Conservation (phyloP, 1,140 invertebrate genomes). For the Thalassaphorura encarpata region DNA sequence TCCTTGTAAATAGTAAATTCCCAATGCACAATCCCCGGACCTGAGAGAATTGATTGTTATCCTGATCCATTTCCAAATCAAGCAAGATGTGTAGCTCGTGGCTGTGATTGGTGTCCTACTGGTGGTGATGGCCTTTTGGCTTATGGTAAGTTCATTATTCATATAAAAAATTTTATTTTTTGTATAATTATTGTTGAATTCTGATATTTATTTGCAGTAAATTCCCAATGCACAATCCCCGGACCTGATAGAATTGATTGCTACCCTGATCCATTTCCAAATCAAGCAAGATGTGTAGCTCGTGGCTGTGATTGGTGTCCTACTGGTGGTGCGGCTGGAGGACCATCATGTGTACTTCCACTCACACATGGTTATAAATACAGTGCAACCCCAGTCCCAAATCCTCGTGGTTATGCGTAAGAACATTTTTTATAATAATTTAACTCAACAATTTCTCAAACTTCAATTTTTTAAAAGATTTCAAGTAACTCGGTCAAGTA, state of each 20-base stretch:
- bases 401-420: background rate
- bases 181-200: too few relatives aligned
- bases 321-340: background rate
- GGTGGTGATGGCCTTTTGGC: too few relatives aligned
- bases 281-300: constrained; percentile 34
- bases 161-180: too few relatives aligned
- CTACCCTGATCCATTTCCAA: constrained; percentile 36
- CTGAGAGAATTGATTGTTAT: constrained; percentile 37
- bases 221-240: constrained; percentile 9
- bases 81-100: constrained; percentile 36
- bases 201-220: too few relatives aligned
- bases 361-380: background rate
- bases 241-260: constrained; percentile 37
- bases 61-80: background rate
- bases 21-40: constrained; percentile 8
- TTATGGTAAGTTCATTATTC: too few relatives aligned
- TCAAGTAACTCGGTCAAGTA: background rate
- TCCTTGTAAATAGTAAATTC: too few relatives aligned
- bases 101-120: constrained; percentile 39
- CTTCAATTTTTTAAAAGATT: too few relatives aligned
- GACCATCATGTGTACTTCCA: constrained; percentile 12
- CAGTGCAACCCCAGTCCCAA: background rate
- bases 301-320: constrained; percentile 41
- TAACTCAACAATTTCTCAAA: background rate
- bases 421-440: background rate